Base-by-base conservation (phyloP, 2,113 vertebrate species). In the Proterorhinus semilunaris region DNA sequence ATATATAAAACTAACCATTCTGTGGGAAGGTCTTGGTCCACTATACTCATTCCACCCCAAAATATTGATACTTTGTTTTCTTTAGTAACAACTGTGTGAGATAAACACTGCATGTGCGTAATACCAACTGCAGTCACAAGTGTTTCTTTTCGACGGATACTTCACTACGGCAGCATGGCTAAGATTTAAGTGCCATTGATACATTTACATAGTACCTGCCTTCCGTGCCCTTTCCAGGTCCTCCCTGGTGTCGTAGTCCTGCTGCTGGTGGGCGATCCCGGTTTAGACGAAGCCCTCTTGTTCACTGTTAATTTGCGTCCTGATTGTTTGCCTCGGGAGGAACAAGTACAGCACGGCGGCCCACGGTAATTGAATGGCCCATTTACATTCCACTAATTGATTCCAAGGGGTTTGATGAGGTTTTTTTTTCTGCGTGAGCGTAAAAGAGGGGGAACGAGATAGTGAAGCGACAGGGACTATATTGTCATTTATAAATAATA, bases 381-480 rank as follows among this genome's bases (percentile, higher is more conserved):
- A 79, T 88, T 89, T 81, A 86, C 72, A 83, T 81, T 73, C 68
- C 46, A 52, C 75, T 91, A 88, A 90, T 90, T 87, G 86, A 88
- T 86, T 87, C 67, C 67, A 68, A 74, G 61, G 72, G 36, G 72
- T 83, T 79, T 66, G 51, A 81, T 80, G 54, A 77, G 54, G 4
- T 16, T 5, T 66, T 75, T 5, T 16, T 5, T 66, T 75, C 57
- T 48, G 27, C 63, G 59, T 70, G 53, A 15, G 61, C 51, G 36
- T 73, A 12, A n/a, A 53, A 68, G 36, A 51, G 48, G 21, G 21
- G 36, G 63, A n/a, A 21, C 6, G 52, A 13, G 49, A 6, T 3
- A 15, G 51, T 69, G 66, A 49, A 42, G 58, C 58, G 70, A 65
- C 47, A 13, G 65, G n/a, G 47, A 51, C 15, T 36, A 17, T 43